Conservation (phyloP, 2,797 vertebrate species). For the Periophthalmus magnuspinnatus region DNA sequence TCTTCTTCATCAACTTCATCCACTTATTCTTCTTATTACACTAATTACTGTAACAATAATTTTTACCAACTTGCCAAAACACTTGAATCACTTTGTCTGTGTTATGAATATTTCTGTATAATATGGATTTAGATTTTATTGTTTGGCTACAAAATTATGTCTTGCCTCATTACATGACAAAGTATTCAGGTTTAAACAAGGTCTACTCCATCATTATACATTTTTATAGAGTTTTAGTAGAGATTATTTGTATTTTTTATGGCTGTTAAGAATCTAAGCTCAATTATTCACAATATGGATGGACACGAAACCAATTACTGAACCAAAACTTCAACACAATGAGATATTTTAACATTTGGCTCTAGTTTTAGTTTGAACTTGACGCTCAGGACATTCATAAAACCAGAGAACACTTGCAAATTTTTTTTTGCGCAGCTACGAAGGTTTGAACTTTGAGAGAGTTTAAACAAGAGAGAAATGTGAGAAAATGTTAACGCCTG, state of each 20-base stretch:
- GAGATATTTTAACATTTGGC: slow-evolving; percentile 29
- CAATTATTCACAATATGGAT: slow-evolving; percentile 47
- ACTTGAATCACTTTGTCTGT: too few relatives aligned
- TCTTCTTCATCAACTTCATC: too few relatives aligned
- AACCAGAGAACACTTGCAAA: slow-evolving; percentile 22
- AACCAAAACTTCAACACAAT: slow-evolving; percentile 50
- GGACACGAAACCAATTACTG: slow-evolving; percentile 50
- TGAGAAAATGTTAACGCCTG: too few relatives aligned
- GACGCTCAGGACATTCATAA: slow-evolving; percentile 15
- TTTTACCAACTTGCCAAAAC: too few relatives aligned
- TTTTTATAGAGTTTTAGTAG: too few relatives aligned
- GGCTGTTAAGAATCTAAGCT: slow-evolving; percentile 20
- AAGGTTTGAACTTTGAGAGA: too few relatives aligned
- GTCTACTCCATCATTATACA: slow-evolving; percentile 46
- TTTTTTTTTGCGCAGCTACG: too few relatives aligned
- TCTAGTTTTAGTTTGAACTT: slow-evolving; percentile 23
- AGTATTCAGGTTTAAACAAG: background rate
- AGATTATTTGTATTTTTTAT: slow-evolving; percentile 10
- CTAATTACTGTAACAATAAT: too few relatives aligned
- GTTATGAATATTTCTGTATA: too few relatives aligned
- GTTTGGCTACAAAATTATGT: background rate
- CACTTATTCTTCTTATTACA: too few relatives aligned
- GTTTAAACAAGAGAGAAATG: too few relatives aligned
- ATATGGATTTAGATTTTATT: background rate
- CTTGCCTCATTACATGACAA: background rate